These are phyloP conservation scores for Monodelphis domestica DNA, from an alignment of 2,797 vertebrate genomes.

Conservation along the genomic window DNA sequence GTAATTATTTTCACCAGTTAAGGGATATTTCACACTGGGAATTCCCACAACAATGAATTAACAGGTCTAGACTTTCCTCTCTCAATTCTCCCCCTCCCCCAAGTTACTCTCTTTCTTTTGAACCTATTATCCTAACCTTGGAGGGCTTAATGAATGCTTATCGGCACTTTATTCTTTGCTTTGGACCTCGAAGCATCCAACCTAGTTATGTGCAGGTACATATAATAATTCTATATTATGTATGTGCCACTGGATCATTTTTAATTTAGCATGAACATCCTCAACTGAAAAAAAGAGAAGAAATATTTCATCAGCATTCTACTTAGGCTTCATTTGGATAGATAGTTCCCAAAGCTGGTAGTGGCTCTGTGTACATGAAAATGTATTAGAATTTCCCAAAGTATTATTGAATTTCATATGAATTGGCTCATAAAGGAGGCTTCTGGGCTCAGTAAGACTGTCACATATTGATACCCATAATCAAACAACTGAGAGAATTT, in stretches of 20 bases:
- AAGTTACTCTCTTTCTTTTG: constrained; percentile 19
- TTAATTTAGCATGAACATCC: constrained; percentile 29
- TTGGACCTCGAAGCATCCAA: constrained; percentile 35
- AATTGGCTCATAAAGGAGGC: constrained; percentile 35
- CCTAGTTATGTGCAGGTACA: constrained; percentile 36
- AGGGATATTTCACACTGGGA: background rate
- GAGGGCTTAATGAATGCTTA: constrained; percentile 49
- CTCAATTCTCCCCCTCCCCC: background rate
- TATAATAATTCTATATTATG: constrained; percentile 48
- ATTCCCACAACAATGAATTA: background rate
- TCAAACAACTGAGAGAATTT: background rate
- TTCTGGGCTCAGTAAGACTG: constrained; percentile 18
- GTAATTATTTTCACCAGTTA: background rate
- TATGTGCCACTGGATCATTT: constrained; percentile 46
- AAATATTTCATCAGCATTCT: constrained; percentile 40
- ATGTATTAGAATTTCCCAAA: constrained; percentile 36
- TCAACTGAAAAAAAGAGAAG: constrained; percentile 49
- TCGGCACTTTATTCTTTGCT: constrained; percentile 54
- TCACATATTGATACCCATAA: constrained; percentile 39
- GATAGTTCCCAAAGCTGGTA: constrained; percentile 49
- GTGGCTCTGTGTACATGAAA: constrained; percentile 28
- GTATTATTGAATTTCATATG: constrained; percentile 45
- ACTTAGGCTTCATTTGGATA: constrained; percentile 47
- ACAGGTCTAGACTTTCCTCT: background rate
- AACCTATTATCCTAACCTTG: constrained; percentile 8